Percentiles rank a stretch among this genome's conserved stretches.
Evolutionary conservation across 2,113 vertebrate genomes (phyloP).

Genomic region (Pithys albifrons): DNA sequence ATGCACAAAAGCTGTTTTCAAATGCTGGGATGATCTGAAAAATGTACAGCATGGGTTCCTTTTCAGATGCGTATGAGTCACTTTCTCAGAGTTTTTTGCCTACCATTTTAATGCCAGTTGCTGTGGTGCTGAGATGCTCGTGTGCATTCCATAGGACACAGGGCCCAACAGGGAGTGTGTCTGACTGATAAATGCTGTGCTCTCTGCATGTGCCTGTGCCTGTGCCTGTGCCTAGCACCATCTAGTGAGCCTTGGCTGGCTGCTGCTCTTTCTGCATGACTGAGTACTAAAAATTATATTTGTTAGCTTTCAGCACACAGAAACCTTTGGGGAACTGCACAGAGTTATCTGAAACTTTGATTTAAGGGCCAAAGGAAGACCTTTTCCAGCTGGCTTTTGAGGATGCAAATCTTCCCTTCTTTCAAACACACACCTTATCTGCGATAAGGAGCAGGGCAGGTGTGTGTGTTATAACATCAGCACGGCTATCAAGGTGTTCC

Average conservation of each 20-base stretch:
- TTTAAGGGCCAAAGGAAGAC: not conserved
- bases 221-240: not conserved
- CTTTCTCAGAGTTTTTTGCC: not conserved
- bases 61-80: accelerated
- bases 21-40: not conserved
- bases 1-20: not conserved
- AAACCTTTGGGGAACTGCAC: not conserved
- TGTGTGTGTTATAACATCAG: not conserved
- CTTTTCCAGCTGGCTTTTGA: not conserved
- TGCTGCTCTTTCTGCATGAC: accelerated
- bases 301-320: accelerated
- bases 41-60: not conserved
- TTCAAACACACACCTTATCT: not conserved
- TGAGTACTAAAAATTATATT: accelerated
- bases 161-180: accelerated
- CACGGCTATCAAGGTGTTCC: accelerated
- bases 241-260: not conserved
- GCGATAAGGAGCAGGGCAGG: not conserved
- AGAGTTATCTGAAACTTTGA: not conserved
- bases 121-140: not conserved
- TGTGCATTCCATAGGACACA: accelerated
- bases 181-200: accelerated
- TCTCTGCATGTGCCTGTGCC: not conserved
- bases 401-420: not conserved
- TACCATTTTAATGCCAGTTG: not conserved